Percentiles rank a stretch among this genome's conserved stretches.
phyloP scores from a whole-genome alignment of 2,113 vertebrate genomes.

The Uropsilus gracilis region DNA sequence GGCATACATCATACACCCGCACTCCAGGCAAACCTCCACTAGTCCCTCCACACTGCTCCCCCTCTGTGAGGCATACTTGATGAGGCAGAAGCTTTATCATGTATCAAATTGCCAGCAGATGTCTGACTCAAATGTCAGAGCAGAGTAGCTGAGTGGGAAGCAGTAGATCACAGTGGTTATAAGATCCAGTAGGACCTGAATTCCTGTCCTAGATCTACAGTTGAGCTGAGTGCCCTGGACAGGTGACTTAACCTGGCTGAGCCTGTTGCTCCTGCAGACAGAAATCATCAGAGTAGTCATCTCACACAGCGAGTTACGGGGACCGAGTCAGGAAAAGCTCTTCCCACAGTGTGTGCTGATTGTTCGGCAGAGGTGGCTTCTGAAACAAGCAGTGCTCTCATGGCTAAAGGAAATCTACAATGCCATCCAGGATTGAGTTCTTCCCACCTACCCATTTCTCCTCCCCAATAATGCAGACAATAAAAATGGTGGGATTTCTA shows the following conservation, averaged over 20 bases:
- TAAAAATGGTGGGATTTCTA: not conserved
- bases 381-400: not conserved
- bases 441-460: not conserved
- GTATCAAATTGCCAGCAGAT: conserved; percentile 56
- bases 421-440: not conserved
- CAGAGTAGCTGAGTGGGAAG: not conserved
- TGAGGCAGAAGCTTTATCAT: conserved; percentile 54
- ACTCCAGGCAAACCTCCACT: not conserved
- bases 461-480: not conserved
- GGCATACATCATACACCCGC: not conserved
- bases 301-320: not conserved
- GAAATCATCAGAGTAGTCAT: not conserved
- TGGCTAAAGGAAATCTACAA: not conserved
- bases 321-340: not conserved
- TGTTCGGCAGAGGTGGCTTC: not conserved
- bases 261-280: not conserved
- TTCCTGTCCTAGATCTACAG: not conserved
- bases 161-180: not conserved
- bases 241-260: not conserved
- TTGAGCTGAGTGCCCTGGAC: not conserved
- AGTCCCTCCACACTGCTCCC: not conserved
- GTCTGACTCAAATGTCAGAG: conserved; percentile 63
- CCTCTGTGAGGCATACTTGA: not conserved
- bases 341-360: not conserved
- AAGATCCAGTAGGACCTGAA: not conserved